Conservation (phyloP, 2,888 invertebrate species). For the Tiliacea citrago region DNA sequence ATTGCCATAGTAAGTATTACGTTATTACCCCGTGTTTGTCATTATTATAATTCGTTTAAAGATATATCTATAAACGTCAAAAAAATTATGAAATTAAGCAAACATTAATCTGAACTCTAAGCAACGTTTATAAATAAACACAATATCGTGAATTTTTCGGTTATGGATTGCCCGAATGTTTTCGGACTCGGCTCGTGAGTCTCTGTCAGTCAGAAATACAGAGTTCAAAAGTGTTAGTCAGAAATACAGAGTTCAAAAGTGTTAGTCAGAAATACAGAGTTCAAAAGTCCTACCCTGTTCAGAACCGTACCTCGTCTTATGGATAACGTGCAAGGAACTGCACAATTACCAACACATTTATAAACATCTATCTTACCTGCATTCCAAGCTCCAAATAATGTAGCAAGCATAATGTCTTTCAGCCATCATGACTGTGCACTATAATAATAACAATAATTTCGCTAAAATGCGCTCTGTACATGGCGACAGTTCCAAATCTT, state of each 20-base stretch:
- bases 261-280: background rate
- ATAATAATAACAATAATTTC: constrained; percentile 65
- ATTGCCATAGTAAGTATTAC: too few species aligned
- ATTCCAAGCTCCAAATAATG: constrained; percentile 37
- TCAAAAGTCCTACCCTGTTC: background rate
- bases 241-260: background rate
- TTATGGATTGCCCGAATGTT: too few species aligned
- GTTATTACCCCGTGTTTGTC: too few species aligned
- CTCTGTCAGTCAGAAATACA: background rate
- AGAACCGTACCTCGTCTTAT: background rate
- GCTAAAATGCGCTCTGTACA: constrained; percentile 64
- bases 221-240: background rate
- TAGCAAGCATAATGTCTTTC: constrained; percentile 28
- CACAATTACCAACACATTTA: background rate
- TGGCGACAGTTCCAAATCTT: constrained; percentile 68
- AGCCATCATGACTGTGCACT: constrained; percentile 46
- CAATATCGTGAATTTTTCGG: too few species aligned
- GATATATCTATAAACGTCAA: too few species aligned
- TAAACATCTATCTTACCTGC: constrained; percentile 36
- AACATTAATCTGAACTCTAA: too few species aligned
- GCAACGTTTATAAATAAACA: too few species aligned
- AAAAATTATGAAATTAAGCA: too few species aligned
- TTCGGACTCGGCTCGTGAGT: too few species aligned
- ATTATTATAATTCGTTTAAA: too few species aligned
- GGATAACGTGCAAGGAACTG: background rate